A percentile compares a stretch with the other conserved stretches of the same genome.
phyloP scores from a whole-genome alignment of 2,113 vertebrate species.

The Oxyura jamaicensis region DNA sequence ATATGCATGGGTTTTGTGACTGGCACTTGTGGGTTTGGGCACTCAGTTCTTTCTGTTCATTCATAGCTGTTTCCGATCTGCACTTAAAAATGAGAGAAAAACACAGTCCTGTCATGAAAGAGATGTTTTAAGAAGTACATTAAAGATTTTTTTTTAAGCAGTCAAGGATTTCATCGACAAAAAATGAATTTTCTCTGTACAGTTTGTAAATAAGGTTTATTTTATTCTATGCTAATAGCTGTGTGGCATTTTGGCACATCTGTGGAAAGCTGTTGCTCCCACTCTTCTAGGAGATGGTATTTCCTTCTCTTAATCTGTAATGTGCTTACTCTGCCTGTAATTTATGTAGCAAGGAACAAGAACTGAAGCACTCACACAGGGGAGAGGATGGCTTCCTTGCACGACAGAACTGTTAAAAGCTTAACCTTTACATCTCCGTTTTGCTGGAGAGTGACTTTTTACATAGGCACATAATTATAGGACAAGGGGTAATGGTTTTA shows the following conservation, averaged over 20 bases:
- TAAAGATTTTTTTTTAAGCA: not conserved
- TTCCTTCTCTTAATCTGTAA: conserved; percentile 28
- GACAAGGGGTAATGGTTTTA: too few species aligned
- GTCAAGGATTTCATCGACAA: not conserved
- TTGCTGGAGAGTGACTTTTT: too few species aligned
- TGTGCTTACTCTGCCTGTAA: conserved; percentile 35
- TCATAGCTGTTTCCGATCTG: not conserved
- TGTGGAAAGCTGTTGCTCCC: conserved; percentile 10
- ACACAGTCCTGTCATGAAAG: not conserved
- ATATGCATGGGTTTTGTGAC: not conserved
- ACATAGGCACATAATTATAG: too few species aligned
- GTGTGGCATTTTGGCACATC: not conserved
- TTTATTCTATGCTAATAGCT: not conserved
- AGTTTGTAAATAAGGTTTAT: not conserved
- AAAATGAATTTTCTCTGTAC: not conserved
- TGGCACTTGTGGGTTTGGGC: not conserved
- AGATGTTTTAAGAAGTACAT: not conserved
- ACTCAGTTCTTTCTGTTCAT: not conserved
- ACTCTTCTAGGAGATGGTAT: conserved; percentile 40
- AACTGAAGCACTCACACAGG: conserved; percentile 33
- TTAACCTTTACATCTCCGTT: not conserved
- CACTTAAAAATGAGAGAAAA: not conserved
- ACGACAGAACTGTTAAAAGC: not conserved
- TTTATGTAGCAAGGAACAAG: conserved; percentile 54
- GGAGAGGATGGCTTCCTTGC: not conserved